Evolutionary conservation across 2,888 invertebrate genomes (phyloP).

Genomic region (Patella depressa): DNA sequence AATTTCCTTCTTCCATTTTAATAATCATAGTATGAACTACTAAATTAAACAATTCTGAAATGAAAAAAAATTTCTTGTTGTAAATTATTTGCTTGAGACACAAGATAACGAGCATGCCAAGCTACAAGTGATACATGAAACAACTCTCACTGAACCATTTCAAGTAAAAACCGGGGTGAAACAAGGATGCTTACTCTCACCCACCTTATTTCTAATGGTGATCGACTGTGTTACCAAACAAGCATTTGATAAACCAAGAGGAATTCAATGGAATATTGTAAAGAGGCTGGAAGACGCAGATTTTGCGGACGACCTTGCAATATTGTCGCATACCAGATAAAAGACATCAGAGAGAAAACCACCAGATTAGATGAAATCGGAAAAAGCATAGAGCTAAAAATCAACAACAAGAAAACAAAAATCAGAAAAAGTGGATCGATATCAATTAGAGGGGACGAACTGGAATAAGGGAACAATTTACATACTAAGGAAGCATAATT

Average conservation of each 20-base stretch:
- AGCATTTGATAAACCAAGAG: not conserved
- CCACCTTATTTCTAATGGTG: not conserved
- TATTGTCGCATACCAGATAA: not conserved
- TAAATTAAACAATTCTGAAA: too few species aligned
- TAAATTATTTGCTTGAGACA: too few species aligned
- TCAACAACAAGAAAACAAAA: constrained; percentile 22
- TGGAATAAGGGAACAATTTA: not conserved
- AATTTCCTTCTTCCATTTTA: too few species aligned
- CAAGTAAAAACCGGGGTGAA: not conserved
- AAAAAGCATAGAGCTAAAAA: not conserved
- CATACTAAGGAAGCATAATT: not conserved
- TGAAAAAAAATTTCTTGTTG: too few species aligned
- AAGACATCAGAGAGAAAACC: not conserved
- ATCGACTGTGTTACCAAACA: not conserved
- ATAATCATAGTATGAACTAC: too few species aligned
- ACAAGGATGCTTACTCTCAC: not conserved
- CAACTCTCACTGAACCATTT: not conserved
- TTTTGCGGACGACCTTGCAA: not conserved
- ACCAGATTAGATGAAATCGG: not conserved
- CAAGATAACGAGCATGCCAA: too few species aligned
- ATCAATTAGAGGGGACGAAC: not conserved
- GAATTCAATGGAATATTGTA: not conserved
- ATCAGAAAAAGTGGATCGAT: constrained; percentile 13
- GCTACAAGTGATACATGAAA: not conserved
- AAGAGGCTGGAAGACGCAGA: not conserved